Conservation (phyloP, 2,888 invertebrate genomes). For the Trissolcus brochymenae region DNA sequence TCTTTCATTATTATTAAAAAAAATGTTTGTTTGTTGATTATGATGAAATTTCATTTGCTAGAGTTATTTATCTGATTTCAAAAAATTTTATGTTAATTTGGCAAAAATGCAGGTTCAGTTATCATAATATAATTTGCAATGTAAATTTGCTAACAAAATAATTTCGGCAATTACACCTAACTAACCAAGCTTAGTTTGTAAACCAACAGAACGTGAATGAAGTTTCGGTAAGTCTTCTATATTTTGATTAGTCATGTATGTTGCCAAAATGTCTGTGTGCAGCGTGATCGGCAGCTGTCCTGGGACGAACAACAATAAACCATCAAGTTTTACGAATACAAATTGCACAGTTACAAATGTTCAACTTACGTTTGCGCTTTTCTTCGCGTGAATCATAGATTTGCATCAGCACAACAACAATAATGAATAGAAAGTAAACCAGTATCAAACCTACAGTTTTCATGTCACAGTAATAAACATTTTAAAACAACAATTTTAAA, state of each 20-base stretch:
- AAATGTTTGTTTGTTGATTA: too few relatives aligned
- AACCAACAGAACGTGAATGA: slow-evolving; percentile 67
- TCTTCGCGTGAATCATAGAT: slow-evolving; percentile 64
- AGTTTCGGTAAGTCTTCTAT: slow-evolving; percentile 59
- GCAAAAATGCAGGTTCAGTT: too few relatives aligned
- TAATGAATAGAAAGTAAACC: slow-evolving; percentile 77
- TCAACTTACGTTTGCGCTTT: slow-evolving; percentile 63
- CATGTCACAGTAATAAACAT: too few relatives aligned
- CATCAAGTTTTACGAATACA: neutral
- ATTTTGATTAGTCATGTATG: slow-evolving; percentile 68
- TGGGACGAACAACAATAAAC: slow-evolving; percentile 41
- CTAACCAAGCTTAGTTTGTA: slow-evolving; percentile 70
- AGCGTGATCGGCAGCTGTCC: slow-evolving; percentile 68
- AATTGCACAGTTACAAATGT: neutral
- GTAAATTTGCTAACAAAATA: neutral
- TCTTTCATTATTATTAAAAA: too few relatives aligned
- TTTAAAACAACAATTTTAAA: too few relatives aligned
- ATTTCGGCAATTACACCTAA: slow-evolving; percentile 3
- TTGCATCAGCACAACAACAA: slow-evolving; percentile 76
- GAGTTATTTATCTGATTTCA: too few relatives aligned
- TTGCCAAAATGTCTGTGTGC: slow-evolving; percentile 68
- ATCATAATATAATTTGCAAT: too few relatives aligned
- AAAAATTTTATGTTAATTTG: too few relatives aligned
- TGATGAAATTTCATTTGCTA: too few relatives aligned
- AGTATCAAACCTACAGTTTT: slow-evolving; percentile 74